Conservation (phyloP, 2,113 vertebrate species). For the Cavia aperea region DNA sequence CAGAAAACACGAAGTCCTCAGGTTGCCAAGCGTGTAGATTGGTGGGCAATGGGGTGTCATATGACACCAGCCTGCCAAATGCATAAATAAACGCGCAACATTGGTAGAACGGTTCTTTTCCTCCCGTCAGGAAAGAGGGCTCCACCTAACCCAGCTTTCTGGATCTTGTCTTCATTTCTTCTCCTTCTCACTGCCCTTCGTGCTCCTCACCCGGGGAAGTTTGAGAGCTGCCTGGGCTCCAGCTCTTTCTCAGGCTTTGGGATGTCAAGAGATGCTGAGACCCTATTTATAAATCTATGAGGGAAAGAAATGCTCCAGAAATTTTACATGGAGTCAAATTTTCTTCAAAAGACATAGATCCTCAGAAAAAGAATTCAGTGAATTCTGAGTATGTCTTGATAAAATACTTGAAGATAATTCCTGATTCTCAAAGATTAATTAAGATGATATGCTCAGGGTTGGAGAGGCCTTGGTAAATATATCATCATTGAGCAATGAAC, state of each 20-base stretch:
- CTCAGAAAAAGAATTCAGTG: slow-evolving; percentile 18
- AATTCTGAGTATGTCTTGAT: slow-evolving; percentile 2
- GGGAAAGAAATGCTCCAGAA: not conserved
- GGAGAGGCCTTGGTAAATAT: not conserved
- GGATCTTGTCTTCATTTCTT: too few species aligned
- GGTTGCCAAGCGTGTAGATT: too few species aligned
- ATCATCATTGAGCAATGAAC: not conserved
- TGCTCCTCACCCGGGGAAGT: too few species aligned
- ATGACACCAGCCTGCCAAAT: too few species aligned
- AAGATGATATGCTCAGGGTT: not conserved
- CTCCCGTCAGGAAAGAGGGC: too few species aligned
- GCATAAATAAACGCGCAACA: too few species aligned
- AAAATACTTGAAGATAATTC: not conserved
- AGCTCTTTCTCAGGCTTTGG: not conserved
- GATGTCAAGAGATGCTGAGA: not conserved
- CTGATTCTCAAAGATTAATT: not conserved
- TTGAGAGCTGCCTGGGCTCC: too few species aligned
- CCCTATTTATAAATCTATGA: not conserved
- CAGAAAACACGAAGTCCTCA: too few species aligned
- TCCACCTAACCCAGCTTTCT: too few species aligned
- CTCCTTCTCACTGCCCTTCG: too few species aligned
- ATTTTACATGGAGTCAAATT: not conserved
- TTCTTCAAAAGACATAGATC: not conserved
- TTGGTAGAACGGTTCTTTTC: too few species aligned
- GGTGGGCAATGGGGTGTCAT: too few species aligned